Conservation (phyloP, 2,888 invertebrate genomes). For the Ramazzottius varieornatus region DNA sequence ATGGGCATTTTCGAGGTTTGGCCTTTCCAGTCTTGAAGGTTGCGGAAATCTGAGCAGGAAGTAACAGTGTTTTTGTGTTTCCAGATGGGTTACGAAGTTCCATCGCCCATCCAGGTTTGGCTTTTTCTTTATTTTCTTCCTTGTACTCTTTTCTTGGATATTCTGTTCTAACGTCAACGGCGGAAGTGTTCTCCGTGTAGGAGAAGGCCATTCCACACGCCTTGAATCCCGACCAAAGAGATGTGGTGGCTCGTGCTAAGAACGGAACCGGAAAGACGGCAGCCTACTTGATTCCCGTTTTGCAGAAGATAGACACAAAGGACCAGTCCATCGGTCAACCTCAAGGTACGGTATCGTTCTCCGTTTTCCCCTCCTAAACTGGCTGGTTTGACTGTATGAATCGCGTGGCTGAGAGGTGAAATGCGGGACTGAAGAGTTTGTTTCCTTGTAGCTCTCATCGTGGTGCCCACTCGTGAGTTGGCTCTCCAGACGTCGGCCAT, state of each 20-base stretch:
- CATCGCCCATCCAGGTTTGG: conserved; percentile 90
- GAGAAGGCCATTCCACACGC: conserved; percentile 80
- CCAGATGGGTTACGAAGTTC: conserved; percentile 46
- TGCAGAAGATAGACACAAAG: conserved; percentile 52
- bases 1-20: conserved; percentile 97
- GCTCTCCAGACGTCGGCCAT: conserved; percentile 98
- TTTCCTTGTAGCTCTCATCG: conserved; percentile 44
- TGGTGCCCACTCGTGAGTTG: conserved; percentile 89
- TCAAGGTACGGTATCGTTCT: conserved; percentile 33
- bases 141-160: no score
- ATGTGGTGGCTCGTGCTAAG: conserved; percentile 91
- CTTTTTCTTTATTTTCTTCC: no score
- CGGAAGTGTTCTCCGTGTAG: background rate
- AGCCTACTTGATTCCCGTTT: conserved; percentile 90
- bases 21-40: background rate
- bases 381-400: no score
- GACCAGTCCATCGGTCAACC: conserved; percentile 44
- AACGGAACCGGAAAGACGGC: conserved; percentile 99
- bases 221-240: conserved; percentile 53
- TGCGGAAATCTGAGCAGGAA: background rate
- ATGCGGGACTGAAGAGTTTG: no score
- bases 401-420: no score
- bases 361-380: background rate
- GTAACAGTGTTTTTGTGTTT: background rate
- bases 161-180: no score